A percentile compares a stretch with the other conserved stretches of the same genome.
phyloP scores from a whole-genome alignment of 2,113 vertebrate species.

The Aptenodytes forsteri region DNA sequence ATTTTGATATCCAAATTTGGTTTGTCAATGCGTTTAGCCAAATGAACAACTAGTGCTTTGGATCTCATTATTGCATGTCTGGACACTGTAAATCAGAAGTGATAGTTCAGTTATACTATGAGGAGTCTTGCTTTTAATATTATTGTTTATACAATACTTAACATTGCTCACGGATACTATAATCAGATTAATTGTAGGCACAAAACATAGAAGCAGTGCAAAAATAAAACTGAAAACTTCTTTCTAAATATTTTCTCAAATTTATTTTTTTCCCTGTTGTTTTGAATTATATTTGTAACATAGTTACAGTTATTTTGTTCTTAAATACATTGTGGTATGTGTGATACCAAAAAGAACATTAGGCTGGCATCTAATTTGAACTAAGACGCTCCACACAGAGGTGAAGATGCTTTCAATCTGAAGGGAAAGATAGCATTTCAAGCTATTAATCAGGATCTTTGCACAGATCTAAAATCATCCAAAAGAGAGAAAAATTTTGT shows the following conservation, averaged over 20 bases:
- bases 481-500: neutral
- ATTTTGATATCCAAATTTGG: conserved; percentile 9
- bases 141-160: conserved; percentile 4
- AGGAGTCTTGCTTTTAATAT: neutral
- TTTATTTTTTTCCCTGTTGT: neutral
- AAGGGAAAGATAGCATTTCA: neutral
- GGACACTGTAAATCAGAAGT: conserved; percentile 17
- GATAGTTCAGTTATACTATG: neutral
- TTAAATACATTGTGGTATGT: neutral
- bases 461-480: neutral
- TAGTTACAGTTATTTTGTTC: neutral
- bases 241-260: neutral
- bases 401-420: neutral
- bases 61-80: conserved; percentile 2
- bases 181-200: neutral
- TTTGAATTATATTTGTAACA: neutral
- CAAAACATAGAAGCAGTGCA: neutral
- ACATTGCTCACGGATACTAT: neutral
- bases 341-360: neutral
- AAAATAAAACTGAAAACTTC: neutral
- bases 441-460: neutral
- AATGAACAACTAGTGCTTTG: neutral
- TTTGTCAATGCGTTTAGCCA: neutral
- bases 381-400: neutral
- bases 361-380: neutral